Evolutionary conservation across 1,140 invertebrate species (phyloP).

Genomic region (Diabrotica undecimpunctata): DNA sequence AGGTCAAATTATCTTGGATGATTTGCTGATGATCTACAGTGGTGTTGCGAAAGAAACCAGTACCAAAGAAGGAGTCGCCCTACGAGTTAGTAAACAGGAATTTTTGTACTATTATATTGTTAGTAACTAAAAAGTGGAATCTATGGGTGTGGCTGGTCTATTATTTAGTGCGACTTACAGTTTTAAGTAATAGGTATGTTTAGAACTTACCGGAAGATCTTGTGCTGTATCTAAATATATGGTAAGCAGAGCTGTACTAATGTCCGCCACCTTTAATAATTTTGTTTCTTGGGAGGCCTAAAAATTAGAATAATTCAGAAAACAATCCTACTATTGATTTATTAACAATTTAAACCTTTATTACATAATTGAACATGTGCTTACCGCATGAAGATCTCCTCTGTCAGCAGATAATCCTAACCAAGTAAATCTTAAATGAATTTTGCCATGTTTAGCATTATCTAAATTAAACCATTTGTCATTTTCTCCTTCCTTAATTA

Average conservation of each 20-base stretch:
- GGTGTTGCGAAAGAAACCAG: too few relatives aligned
- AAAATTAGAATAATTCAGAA: slow-evolving; percentile 17
- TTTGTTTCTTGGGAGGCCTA: slow-evolving; percentile 65
- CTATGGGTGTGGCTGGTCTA: too few relatives aligned
- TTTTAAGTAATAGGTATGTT: background rate
- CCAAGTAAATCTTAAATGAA: slow-evolving; percentile 84
- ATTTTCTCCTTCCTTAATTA: slow-evolving; percentile 61
- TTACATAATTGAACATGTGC: slow-evolving; percentile 6
- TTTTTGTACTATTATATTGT: too few relatives aligned
- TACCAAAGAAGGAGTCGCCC: too few relatives aligned
- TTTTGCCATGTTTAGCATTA: slow-evolving; percentile 85
- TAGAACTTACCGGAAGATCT: slow-evolving; percentile 75
- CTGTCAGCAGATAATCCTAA: slow-evolving; percentile 69
- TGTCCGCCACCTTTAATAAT: slow-evolving; percentile 65
- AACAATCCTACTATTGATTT: too few relatives aligned
- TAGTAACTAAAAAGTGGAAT: too few relatives aligned
- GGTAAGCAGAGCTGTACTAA: slow-evolving; percentile 75
- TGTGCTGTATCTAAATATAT: slow-evolving; percentile 85
- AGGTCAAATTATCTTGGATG: too few relatives aligned
- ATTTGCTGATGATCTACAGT: too few relatives aligned
- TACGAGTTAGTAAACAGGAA: too few relatives aligned
- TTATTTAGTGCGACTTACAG: too few relatives aligned
- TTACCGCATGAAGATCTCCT: slow-evolving; percentile 62
- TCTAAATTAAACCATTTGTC: slow-evolving; percentile 88
- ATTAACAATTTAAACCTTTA: too few relatives aligned